Evolutionary conservation across 2,888 invertebrate genomes (phyloP).

Genomic region (Stenotaenia linearis): DNA sequence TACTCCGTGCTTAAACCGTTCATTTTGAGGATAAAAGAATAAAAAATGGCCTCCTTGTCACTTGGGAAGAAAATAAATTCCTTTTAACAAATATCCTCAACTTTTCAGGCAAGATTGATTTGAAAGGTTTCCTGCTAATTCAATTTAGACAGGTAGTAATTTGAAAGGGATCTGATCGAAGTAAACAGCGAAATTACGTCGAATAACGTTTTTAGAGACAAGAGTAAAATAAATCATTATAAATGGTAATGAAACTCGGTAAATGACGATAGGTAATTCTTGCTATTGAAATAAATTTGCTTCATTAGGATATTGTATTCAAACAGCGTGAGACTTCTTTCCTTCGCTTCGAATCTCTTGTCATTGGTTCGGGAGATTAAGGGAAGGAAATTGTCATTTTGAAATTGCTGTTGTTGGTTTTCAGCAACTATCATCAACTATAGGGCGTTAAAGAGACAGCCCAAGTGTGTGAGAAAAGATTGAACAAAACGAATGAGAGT

Average conservation of each 20-base stretch:
- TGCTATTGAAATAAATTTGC: neutral
- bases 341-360: neutral
- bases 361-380: neutral
- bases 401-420: slow-evolving; percentile 6
- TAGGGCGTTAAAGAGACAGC: neutral
- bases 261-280: neutral
- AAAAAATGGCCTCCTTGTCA: neutral
- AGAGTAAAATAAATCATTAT: neutral
- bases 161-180: neutral
- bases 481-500: slow-evolving; percentile 20
- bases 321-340: neutral
- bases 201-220: neutral
- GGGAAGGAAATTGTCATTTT: slow-evolving; percentile 5
- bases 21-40: neutral
- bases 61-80: neutral
- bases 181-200: neutral
- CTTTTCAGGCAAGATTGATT: neutral
- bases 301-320: neutral
- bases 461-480: slow-evolving; percentile 13
- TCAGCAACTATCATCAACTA: neutral
- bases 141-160: slow-evolving; percentile 4
- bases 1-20: neutral
- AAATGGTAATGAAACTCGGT: neutral
- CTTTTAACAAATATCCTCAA: neutral
- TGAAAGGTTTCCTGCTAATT: neutral